Percentiles rank a stretch among this genome's conserved stretches.
These are phyloP conservation scores for Myocastor coypus DNA, from an alignment of 2,113 vertebrate species.

Conservation along the genomic window DNA sequence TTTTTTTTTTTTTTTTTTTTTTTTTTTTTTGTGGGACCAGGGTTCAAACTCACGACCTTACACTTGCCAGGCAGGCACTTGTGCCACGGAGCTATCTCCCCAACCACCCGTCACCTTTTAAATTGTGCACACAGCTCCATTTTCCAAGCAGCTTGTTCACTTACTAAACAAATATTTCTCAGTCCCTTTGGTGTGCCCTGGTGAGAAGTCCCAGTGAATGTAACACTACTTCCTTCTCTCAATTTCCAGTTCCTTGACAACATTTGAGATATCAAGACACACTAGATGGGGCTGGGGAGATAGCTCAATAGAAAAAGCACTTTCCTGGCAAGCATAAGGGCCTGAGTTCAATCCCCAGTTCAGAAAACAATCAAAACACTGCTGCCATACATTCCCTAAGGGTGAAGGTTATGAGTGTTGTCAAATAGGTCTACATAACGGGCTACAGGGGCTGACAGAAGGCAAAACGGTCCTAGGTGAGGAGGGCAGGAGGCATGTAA, in stretches of 20 bases:
- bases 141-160: conserved; percentile 9
- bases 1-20: no score
- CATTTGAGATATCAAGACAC: neutral
- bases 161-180: neutral
- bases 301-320: no score
- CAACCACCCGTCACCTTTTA: neutral
- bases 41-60: no score
- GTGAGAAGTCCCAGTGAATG: conserved; percentile 29
- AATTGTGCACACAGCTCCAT: neutral
- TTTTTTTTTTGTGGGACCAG: neutral
- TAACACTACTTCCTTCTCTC: neutral
- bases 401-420: neutral
- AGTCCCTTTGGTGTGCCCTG: neutral
- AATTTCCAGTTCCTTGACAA: neutral
- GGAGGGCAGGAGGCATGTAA: neutral
- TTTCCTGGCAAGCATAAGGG: no score
- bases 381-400: neutral
- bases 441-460: neutral
- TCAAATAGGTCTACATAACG: neutral
- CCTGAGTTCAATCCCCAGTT: no score
- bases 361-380: neutral
- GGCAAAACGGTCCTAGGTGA: neutral
- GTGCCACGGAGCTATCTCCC: no score
- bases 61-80: no score
- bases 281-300: no score